Percentiles rank a stretch among this genome's conserved stretches.
These are phyloP conservation scores for Pristiophorus japonicus DNA, from an alignment of 2,113 vertebrate species.

Conservation along the genomic window DNA sequence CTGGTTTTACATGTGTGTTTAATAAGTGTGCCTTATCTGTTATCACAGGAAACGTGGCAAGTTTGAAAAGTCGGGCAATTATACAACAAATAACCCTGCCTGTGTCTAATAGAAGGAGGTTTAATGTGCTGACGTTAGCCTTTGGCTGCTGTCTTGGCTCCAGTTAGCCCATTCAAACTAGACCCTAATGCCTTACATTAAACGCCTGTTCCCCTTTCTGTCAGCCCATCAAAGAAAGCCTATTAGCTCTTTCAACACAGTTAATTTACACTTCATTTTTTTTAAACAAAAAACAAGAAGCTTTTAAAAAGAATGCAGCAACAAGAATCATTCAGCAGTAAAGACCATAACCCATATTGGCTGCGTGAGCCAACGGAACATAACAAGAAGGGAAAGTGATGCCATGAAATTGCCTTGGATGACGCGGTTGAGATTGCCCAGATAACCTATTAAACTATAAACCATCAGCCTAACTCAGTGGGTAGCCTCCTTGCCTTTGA, in stretches of 20 bases:
- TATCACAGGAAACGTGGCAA: not conserved
- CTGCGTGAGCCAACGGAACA: not conserved
- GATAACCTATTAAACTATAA: no score
- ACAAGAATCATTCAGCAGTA: not conserved
- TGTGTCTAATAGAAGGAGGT: not conserved
- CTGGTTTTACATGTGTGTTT: not conserved
- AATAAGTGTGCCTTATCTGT: not conserved
- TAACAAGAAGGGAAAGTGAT: not conserved
- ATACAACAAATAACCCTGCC: not conserved
- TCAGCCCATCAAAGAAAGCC: slow-evolving; percentile 11
- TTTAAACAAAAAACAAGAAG: not conserved
- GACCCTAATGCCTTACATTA: not conserved
- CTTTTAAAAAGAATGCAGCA: not conserved
- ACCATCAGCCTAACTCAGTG: not conserved
- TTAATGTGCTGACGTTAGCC: not conserved
- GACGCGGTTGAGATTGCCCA: no score
- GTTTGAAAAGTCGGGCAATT: slow-evolving; percentile 23
- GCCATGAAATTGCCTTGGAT: not conserved
- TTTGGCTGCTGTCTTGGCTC: not conserved
- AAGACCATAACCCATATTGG: not conserved
- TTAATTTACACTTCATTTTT: not conserved
- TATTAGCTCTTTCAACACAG: slow-evolving; percentile 1
- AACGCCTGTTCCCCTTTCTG: not conserved
- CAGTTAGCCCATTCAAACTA: not conserved
- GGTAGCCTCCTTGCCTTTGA: no score